These are phyloP conservation scores for Pseudolaguvia tuberculata DNA, from an alignment of 2,113 vertebrate genomes.

Conservation along the genomic window DNA sequence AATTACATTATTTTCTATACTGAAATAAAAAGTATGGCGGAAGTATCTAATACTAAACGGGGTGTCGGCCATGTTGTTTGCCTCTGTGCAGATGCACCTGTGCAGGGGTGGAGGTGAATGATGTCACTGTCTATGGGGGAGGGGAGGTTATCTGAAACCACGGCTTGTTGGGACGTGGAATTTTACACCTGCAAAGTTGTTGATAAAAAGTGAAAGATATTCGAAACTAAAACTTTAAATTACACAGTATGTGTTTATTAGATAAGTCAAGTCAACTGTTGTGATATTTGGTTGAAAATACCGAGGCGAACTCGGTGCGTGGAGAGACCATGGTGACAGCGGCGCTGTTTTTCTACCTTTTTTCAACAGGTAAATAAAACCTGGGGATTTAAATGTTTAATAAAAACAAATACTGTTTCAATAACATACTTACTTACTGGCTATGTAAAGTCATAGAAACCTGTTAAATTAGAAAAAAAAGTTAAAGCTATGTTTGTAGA, in stretches of 20 bases:
- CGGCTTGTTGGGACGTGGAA: constrained; percentile 7
- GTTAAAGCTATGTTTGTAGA: too few relatives aligned
- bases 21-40: not conserved
- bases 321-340: constrained; percentile 54
- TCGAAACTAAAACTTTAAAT: not conserved
- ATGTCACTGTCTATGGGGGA: constrained; percentile 54
- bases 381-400: not conserved
- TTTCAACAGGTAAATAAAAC: constrained; percentile 61
- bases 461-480: constrained; percentile 39
- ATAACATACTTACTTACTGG: not conserved
- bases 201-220: not conserved
- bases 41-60: not conserved
- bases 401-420: too few relatives aligned
- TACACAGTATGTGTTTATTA: not conserved
- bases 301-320: constrained; percentile 30
- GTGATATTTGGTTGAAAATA: not conserved
- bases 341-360: constrained; percentile 55
- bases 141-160: constrained; percentile 4
- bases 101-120: constrained; percentile 53
- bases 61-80: not conserved
- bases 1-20: not conserved
- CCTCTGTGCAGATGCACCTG: constrained; percentile 54
- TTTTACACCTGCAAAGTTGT: not conserved
- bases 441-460: constrained; percentile 50
- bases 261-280: not conserved